Evolutionary conservation across 2,888 invertebrate genomes (phyloP), one percentile per base, ranked within the genome.

Genomic region (Tachina grossa): DNA sequence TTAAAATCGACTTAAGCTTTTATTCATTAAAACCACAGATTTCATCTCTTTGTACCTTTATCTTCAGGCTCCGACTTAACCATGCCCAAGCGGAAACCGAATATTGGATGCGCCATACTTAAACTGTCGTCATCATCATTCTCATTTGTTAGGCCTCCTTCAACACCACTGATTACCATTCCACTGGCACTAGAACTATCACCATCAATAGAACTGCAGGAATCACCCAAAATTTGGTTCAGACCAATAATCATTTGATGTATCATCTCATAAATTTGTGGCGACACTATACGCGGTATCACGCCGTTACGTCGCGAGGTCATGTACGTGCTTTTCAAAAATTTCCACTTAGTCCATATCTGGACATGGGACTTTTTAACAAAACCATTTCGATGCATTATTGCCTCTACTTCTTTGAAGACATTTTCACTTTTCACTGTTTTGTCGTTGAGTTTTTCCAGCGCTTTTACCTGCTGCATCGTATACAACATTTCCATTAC

Each of bases 341-440:
- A 93, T 87, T 92, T 92, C 92, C 92, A 92, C 61, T 92, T 92
- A 9, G 92, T 92, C 92, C 92, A 92, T 81, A 92, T 93, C 86
- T 92, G 92, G 13, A 91, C 89, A 83, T 90, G 90, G 8, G 92
- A 91, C 83, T 92, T 92, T 79, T 92, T 93, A 13, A 89, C 88
- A 78, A 89, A 90, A 11, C 93, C 93, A 72, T 90, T 90, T 61
- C 88, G 87, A 49, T 89, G 88, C 92, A 92, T 92, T 51, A 90
- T 87, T 22, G 89, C 88, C 61, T 93, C 93, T 61, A 92, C 90
- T 53, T 90, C 90, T 0, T 90, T 90, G 59, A 92, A 92, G 5
- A 92, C 91, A 31, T 89, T 88, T 81, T 93, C 92, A 80, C 92
- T 92, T 55, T 91, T 92, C 39, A 91, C 88, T 47, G 90, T 91